These are phyloP conservation scores for Drosophila lutescens DNA, from an alignment of 2,888 invertebrate genomes.

Conservation along the genomic window DNA sequence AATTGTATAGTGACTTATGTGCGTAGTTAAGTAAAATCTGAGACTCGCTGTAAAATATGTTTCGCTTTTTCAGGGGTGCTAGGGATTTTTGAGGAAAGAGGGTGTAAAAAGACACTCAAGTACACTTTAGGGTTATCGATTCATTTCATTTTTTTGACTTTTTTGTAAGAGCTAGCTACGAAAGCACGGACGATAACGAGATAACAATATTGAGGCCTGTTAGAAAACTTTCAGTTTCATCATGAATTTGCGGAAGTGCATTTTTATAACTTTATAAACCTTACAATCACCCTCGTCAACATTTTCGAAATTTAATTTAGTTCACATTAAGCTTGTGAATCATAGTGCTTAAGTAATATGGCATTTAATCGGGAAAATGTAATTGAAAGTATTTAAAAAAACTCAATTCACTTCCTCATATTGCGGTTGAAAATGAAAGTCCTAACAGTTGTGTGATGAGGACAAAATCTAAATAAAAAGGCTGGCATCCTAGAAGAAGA, in stretches of 20 bases:
- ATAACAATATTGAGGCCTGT: constrained; percentile 29
- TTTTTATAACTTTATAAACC: not conserved
- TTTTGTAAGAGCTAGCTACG: constrained; percentile 55
- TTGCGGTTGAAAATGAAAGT: constrained; percentile 5
- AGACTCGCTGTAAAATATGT: constrained; percentile 71
- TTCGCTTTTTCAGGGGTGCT: constrained; percentile 35
- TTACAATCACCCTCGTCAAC: not conserved
- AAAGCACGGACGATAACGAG: constrained; percentile 49
- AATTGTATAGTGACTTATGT: constrained; percentile 71
- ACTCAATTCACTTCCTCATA: constrained; percentile 11
- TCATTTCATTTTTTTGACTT: constrained; percentile 27
- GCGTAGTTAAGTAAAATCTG: constrained; percentile 79
- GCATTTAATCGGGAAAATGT: constrained; percentile 4
- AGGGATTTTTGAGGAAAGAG: constrained; percentile 23
- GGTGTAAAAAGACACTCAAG: constrained; percentile 52
- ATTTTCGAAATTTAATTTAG: constrained; percentile 13
- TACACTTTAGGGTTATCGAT: constrained; percentile 66
- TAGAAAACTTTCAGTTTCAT: constrained; percentile 39
- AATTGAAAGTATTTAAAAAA: not conserved
- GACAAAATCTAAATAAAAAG: constrained; percentile 26
- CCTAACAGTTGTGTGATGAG: constrained; percentile 11
- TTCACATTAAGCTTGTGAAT: constrained; percentile 25
- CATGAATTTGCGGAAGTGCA: constrained; percentile 28
- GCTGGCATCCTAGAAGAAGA: constrained; percentile 73
- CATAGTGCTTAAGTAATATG: constrained; percentile 10